Conservation (phyloP, 2,888 invertebrate genomes). For the Neocrepidodera transversa region DNA sequence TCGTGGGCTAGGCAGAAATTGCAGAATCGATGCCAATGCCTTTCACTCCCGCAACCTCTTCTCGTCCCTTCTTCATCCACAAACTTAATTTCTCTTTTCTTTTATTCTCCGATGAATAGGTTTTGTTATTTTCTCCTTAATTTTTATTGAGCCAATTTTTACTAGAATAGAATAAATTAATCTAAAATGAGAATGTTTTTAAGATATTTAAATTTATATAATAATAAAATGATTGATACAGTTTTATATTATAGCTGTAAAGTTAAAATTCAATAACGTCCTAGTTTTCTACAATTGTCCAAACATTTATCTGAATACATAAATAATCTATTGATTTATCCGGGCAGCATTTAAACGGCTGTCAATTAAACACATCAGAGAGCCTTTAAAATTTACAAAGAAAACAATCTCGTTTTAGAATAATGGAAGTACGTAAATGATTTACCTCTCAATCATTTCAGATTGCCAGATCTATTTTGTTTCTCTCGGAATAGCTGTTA, state of each 20-base stretch:
- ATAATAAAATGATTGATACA: too few relatives aligned
- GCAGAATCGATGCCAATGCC: conserved; percentile 51
- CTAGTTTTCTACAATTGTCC: conserved; percentile 11
- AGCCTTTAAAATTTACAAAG: conserved; percentile 19
- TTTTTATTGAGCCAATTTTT: too few relatives aligned
- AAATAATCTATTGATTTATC: conserved; percentile 18
- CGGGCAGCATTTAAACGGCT: conserved; percentile 18
- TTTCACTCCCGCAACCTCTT: too few relatives aligned
- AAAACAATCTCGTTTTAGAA: conserved; percentile 20
- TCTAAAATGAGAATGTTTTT: too few relatives aligned
- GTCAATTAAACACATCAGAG: conserved; percentile 23
- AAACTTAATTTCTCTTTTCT: background rate
- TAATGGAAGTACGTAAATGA: conserved; percentile 13
- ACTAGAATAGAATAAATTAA: too few relatives aligned
- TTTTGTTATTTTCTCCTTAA: too few relatives aligned
- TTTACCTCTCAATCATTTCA: conserved; percentile 3
- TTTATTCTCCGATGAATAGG: background rate
- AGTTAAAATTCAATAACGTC: too few relatives aligned
- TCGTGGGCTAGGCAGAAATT: conserved; percentile 46
- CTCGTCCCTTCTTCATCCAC: conserved; percentile 30
- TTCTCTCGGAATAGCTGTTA: conserved; percentile 10
- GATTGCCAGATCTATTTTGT: background rate
- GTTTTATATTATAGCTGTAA: too few relatives aligned
- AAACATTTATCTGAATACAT: conserved; percentile 17
- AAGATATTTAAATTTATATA: too few relatives aligned